Percentiles rank a stretch among this genome's conserved stretches.
Evolutionary conservation across 2,113 vertebrate genomes (phyloP).

Genomic region (Mellivora capensis): DNA sequence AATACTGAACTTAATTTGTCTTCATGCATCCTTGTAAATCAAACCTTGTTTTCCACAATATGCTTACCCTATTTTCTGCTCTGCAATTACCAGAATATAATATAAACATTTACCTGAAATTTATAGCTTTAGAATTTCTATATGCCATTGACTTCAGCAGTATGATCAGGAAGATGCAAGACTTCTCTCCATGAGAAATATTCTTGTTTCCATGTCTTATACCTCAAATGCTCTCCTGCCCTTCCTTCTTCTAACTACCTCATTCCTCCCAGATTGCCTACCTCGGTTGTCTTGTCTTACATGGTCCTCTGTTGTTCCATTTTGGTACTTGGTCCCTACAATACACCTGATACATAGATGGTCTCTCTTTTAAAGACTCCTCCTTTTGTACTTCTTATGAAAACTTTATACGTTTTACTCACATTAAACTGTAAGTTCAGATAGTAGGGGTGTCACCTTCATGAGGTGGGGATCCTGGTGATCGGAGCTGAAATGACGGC

Average conservation of each 20-base stretch:
- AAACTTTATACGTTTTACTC: not conserved
- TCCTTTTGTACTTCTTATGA: not conserved
- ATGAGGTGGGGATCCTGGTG: too few relatives aligned
- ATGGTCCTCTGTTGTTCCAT: not conserved
- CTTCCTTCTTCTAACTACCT: accelerated
- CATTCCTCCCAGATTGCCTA: not conserved
- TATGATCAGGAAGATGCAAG: not conserved
- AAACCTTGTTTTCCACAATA: not conserved
- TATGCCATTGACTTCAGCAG: not conserved
- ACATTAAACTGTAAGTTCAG: not conserved
- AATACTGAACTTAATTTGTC: not conserved
- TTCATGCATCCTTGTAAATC: not conserved
- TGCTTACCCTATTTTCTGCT: not conserved
- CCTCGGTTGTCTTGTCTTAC: not conserved
- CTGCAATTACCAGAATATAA: not conserved
- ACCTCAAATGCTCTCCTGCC: not conserved
- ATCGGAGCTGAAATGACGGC: too few relatives aligned
- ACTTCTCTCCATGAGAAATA: not conserved
- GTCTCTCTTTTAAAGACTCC: not conserved
- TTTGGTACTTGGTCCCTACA: accelerated
- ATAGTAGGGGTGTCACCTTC: too few relatives aligned
- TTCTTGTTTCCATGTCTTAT: not conserved
- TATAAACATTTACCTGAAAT: not conserved
- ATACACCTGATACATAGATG: not conserved
- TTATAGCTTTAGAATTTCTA: not conserved